Conservation (phyloP, 2,888 invertebrate genomes). For the Latrodectus hesperus region DNA sequence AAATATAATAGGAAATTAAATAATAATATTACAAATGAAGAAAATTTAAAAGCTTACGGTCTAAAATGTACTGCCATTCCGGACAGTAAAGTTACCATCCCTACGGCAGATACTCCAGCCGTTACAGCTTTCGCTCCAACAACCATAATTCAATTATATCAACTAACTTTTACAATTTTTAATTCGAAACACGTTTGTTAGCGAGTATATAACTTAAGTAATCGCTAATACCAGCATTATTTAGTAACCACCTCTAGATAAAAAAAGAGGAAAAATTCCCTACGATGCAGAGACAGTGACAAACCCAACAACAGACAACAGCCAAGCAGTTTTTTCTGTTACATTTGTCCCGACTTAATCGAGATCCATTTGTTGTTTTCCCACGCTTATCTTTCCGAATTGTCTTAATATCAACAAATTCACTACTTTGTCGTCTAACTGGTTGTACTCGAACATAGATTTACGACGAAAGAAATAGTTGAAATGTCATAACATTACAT, state of each 20-base stretch:
- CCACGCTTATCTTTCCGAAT: background rate
- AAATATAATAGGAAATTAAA: no score
- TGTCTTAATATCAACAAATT: no score
- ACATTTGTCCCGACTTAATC: background rate
- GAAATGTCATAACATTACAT: no score
- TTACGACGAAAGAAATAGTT: no score
- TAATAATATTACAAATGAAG: no score
- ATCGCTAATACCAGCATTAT: conserved; percentile 28
- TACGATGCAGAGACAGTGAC: no score
- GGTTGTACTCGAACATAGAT: no score
- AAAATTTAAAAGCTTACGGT: conserved; percentile 6
- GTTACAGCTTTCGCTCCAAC: conserved; percentile 23
- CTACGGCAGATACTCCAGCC: conserved; percentile 24
- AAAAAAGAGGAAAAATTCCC: conserved; percentile 4
- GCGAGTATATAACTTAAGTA: conserved; percentile 10
- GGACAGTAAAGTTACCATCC: conserved; percentile 28
- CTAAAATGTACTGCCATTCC: conserved; percentile 35
- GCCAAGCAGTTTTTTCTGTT: conserved; percentile 30
- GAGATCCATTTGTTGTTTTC: background rate
- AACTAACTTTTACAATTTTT: background rate
- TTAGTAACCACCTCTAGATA: conserved; percentile 11
- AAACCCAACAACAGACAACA: conserved; percentile 14
- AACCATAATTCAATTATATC: conserved; percentile 9
- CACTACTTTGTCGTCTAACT: no score
- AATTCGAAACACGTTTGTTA: background rate